Evolutionary conservation across 2,888 invertebrate species (phyloP).

Genomic region (Bombyx huttoni): DNA sequence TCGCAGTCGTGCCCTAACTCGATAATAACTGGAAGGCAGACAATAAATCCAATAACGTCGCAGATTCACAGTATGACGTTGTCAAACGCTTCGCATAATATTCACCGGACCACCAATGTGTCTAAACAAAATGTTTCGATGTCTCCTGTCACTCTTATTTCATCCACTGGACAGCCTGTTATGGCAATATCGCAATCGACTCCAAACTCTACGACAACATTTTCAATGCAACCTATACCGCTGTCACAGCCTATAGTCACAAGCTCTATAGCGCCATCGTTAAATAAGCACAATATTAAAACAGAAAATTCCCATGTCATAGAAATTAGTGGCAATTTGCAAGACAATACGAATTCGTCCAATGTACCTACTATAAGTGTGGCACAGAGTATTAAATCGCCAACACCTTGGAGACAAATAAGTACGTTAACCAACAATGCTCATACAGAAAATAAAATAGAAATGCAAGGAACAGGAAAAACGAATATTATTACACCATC

Average conservation of each 20-base stretch:
- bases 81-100: slow-evolving; percentile 43
- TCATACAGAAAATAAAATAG: slow-evolving; percentile 42
- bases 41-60: slow-evolving; percentile 61
- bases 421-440: slow-evolving; percentile 25
- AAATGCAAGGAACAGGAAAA: slow-evolving; percentile 46
- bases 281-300: slow-evolving; percentile 49
- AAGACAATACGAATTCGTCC: slow-evolving; percentile 41
- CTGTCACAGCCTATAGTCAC: slow-evolving; percentile 64
- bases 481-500: slow-evolving; percentile 34
- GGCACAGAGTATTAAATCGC: slow-evolving; percentile 58
- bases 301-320: slow-evolving; percentile 61
- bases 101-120: slow-evolving; percentile 39
- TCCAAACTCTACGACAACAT: slow-evolving; percentile 44
- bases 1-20: slow-evolving; percentile 40
- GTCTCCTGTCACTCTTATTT: slow-evolving; percentile 59
- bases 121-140: slow-evolving; percentile 51
- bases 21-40: slow-evolving; percentile 48
- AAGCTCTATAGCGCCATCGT: slow-evolving; percentile 55
- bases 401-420: slow-evolving; percentile 61
- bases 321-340: slow-evolving; percentile 61
- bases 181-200: slow-evolving; percentile 64
- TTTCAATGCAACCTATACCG: slow-evolving; percentile 58
- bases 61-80: slow-evolving; percentile 60
- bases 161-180: slow-evolving; percentile 59
- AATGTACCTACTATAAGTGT: slow-evolving; percentile 60